Evolutionary conservation across 2,888 invertebrate species (phyloP).

Genomic region (Cistogaster globosa): DNA sequence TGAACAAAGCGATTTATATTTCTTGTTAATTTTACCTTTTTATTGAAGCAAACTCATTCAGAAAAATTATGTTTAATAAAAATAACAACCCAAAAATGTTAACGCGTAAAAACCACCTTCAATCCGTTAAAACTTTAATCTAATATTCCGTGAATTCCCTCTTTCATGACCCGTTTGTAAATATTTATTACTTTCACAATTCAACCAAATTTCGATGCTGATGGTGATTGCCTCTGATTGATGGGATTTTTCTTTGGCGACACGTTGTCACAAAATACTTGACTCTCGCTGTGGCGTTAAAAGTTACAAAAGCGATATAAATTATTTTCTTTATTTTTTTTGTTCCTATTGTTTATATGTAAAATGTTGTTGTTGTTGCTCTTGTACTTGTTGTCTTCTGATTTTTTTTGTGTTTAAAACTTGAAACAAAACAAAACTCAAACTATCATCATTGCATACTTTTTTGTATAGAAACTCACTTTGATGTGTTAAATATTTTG

Average conservation of each 20-base stretch:
- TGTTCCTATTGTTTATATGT: not conserved
- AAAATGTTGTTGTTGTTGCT: not conserved
- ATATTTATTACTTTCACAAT: not conserved
- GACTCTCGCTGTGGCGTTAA: slow-evolving; percentile 55
- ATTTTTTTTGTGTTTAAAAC: no score
- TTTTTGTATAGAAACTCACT: no score
- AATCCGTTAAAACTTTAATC: slow-evolving; percentile 26
- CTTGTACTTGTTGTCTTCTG: no score
- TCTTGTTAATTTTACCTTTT: not conserved
- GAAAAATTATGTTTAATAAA: slow-evolving; percentile 4
- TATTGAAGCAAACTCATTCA: not conserved
- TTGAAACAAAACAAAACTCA: slow-evolving; percentile 2
- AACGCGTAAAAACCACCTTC: slow-evolving; percentile 3
- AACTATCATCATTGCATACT: no score
- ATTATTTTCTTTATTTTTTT: no score
- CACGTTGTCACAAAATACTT: slow-evolving; percentile 68
- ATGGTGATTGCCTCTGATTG: slow-evolving; percentile 62
- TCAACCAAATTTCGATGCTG: slow-evolving; percentile 45
- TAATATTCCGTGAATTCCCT: not conserved
- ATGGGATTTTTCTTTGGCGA: slow-evolving; percentile 61
- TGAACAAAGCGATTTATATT: not conserved
- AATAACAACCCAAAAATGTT: not conserved
- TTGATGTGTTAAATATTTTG: no score
- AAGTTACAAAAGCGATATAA: slow-evolving; percentile 40
- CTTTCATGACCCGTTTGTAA: no score